These are phyloP conservation scores for Poecilia velifera DNA, from an alignment of 2,797 vertebrate genomes.

Conservation along the genomic window DNA sequence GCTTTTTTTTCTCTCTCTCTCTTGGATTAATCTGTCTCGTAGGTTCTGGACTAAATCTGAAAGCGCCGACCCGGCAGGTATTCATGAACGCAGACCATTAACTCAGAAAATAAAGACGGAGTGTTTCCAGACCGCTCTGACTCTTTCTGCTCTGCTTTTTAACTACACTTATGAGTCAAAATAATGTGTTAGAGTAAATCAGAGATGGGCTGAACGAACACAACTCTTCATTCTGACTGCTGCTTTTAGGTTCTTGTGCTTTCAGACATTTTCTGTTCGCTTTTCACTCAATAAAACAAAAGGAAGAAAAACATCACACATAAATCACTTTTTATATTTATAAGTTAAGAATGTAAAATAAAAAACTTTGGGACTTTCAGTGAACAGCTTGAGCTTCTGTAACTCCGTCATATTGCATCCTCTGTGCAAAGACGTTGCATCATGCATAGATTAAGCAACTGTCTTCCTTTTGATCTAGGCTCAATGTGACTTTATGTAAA, in stretches of 20 bases:
- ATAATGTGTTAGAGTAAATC: conserved; percentile 1
- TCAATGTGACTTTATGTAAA: background rate
- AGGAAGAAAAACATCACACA: background rate
- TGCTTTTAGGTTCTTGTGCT: background rate
- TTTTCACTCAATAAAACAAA: background rate
- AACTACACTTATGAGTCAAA: background rate
- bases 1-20: conserved; percentile 9
- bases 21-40: conserved; percentile 70
- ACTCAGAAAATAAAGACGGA: conserved; percentile 4
- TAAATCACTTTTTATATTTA: background rate
- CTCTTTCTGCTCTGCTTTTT: background rate
- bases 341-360: background rate
- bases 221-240: background rate
- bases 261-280: background rate
- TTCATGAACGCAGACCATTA: conserved; percentile 6
- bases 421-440: background rate
- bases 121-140: background rate
- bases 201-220: background rate
- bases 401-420: background rate
- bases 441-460: background rate
- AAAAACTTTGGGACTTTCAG: background rate
- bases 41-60: conserved; percentile 65
- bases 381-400: background rate
- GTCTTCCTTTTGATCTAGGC: background rate
- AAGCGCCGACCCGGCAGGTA: conserved; percentile 28